Percentiles rank a stretch among this genome's conserved stretches.
phyloP scores from a whole-genome alignment of 2,113 vertebrate genomes.

The Eleginops maclovinus region DNA sequence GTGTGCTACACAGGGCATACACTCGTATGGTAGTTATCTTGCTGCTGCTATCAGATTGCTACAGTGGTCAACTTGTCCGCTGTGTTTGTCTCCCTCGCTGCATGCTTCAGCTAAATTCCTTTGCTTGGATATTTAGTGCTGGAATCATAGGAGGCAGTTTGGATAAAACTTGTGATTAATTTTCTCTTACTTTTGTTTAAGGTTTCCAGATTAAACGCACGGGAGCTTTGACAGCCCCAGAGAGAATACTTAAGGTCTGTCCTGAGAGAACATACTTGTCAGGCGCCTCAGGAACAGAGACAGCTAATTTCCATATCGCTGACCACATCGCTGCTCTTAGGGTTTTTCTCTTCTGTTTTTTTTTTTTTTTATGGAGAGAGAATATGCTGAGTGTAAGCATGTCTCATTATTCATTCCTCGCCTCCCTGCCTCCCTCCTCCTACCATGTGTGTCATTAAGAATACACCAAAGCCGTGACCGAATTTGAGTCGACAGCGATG shows the following conservation, averaged over 20 bases:
- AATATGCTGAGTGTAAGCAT: slow-evolving; percentile 70
- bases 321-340: slow-evolving; percentile 47
- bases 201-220: too few species aligned
- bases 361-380: slow-evolving; percentile 23
- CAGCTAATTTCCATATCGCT: slow-evolving; percentile 68
- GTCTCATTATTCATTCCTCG: slow-evolving; percentile 48
- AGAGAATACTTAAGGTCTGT: slow-evolving; percentile 30
- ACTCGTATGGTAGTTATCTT: too few species aligned
- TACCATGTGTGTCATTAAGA: slow-evolving; percentile 33
- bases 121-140: too few species aligned
- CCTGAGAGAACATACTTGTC: slow-evolving; percentile 47
- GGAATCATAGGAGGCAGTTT: too few species aligned
- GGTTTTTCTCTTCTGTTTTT: slow-evolving; percentile 4
- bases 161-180: too few species aligned
- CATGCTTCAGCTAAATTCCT: too few species aligned
- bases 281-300: slow-evolving; percentile 33
- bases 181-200: too few species aligned
- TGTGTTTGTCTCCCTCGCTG: too few species aligned
- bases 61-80: too few species aligned
- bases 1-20: too few species aligned
- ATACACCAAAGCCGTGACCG: background rate
- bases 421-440: background rate
- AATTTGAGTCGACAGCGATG: slow-evolving; percentile 30
- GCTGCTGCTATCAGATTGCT: too few species aligned
- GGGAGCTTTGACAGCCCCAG: background rate